Base-by-base conservation (phyloP, 2,888 invertebrate genomes). In the Rhorus exstirpatorius region DNA sequence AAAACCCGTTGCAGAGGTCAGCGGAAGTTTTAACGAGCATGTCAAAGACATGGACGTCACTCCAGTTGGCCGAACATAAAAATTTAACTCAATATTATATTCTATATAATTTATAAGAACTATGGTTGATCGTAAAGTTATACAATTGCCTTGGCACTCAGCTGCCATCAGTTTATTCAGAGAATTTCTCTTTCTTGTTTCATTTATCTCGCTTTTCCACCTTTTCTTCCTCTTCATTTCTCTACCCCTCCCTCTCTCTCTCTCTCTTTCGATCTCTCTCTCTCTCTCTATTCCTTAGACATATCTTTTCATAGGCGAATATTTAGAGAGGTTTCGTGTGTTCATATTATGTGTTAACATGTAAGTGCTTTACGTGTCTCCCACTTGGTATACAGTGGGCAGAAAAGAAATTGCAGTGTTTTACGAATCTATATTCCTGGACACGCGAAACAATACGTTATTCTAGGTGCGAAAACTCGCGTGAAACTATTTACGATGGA, bases 81-180 rank as follows among this genome's bases (percentile, higher is more conserved):
- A 31, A 31, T 31, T 31, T 31, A 2, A 31, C 31, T 31, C 31
- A 31, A 31, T 89, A 90, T 90, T 89, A 89, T n/a, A n/a, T n/a
- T n/a, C n/a, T n/a, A n/a, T n/a, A n/a, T n/a, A n/a, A n/a, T n/a
- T n/a, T n/a, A n/a, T n/a, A n/a, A n/a, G n/a, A n/a, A n/a, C n/a
- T n/a, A n/a, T n/a, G n/a, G n/a, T n/a, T n/a, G n/a, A n/a, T n/a
- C n/a, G n/a, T 90, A 89, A 89, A 88, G 89, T 90, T 90, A 90
- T 89, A 90, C 88, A 89, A 89, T 88, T 89, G 90, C 89, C 90
- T 83, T 85, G 90, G 86, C 76, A 89, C 88, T 87, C 90, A 87
- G 89, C 88, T 88, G 87, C 88, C 87, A 46, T 46, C 1, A 46
- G 46, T 46, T 89, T 90, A 90, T 90, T 90, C 90, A 89, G 90